Evolutionary conservation across 2,888 invertebrate genomes (phyloP).

Genomic region (Taphrorychus bicolor): DNA sequence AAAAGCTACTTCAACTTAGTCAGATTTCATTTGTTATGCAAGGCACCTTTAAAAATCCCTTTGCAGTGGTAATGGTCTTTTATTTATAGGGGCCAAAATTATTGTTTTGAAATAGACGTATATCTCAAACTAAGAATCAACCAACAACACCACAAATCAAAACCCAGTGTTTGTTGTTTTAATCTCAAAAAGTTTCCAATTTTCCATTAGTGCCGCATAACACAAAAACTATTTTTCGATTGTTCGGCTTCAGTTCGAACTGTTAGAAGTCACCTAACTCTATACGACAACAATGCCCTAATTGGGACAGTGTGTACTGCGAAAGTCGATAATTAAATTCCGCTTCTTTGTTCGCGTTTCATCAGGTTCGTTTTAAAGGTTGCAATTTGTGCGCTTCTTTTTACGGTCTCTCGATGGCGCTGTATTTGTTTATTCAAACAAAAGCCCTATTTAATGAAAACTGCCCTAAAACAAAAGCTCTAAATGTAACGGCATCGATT

Average conservation of each 20-base stretch:
- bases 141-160: no score
- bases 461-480: neutral
- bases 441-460: neutral
- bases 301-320: constrained; percentile 22
- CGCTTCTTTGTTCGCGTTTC: constrained; percentile 7
- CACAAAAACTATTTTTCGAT: constrained; percentile 12
- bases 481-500: neutral
- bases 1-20: no score
- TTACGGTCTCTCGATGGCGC: neutral
- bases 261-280: constrained; percentile 9
- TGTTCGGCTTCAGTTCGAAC: constrained; percentile 18
- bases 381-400: neutral
- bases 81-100: no score
- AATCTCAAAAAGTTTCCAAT: neutral
- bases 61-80: no score
- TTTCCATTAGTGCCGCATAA: neutral
- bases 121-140: no score
- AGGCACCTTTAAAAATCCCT: no score
- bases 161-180: neutral
- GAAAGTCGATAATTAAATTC: constrained; percentile 27
- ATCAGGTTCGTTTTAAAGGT: constrained; percentile 4
- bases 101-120: no score
- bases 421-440: neutral
- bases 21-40: no score
- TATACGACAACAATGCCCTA: constrained; percentile 21